Evolutionary conservation across 1,140 invertebrate species (phyloP).

Genomic region (Conus ventricosus): DNA sequence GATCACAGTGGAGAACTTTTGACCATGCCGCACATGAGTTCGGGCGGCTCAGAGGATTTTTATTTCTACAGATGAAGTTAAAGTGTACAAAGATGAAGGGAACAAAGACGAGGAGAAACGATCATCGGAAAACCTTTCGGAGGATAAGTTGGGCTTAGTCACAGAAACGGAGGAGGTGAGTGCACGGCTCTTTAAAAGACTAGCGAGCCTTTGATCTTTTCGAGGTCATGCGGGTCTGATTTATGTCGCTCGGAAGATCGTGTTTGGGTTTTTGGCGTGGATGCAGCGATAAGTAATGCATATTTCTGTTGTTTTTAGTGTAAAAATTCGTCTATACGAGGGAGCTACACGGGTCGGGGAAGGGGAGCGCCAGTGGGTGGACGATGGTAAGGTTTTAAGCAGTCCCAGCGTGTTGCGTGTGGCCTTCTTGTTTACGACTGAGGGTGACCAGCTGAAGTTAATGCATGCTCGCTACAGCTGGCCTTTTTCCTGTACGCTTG

Average conservation of each 20-base stretch:
- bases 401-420: neutral
- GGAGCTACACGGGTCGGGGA: conserved; percentile 78
- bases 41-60: conserved; percentile 89
- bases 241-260: conserved; percentile 12
- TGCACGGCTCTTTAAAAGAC: conserved; percentile 48
- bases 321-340: conserved; percentile 69
- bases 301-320: conserved; percentile 64
- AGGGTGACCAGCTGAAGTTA: neutral
- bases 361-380: conserved; percentile 79
- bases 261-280: neutral
- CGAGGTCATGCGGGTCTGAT: conserved; percentile 42
- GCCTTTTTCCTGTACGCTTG: neutral
- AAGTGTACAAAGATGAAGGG: conserved; percentile 96
- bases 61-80: conserved; percentile 94
- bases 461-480: neutral
- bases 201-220: conserved; percentile 51
- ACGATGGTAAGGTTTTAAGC: conserved; percentile 78
- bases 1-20: conserved; percentile 63
- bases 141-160: conserved; percentile 95
- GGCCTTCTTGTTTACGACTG: neutral
- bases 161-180: conserved; percentile 88
- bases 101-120: conserved; percentile 86
- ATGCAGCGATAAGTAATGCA: neutral
- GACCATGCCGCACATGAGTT: conserved; percentile 91
- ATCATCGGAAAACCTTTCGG: conserved; percentile 92